These are phyloP conservation scores for Popillia japonica DNA, from an alignment of 1,140 invertebrate genomes.

Conservation along the genomic window DNA sequence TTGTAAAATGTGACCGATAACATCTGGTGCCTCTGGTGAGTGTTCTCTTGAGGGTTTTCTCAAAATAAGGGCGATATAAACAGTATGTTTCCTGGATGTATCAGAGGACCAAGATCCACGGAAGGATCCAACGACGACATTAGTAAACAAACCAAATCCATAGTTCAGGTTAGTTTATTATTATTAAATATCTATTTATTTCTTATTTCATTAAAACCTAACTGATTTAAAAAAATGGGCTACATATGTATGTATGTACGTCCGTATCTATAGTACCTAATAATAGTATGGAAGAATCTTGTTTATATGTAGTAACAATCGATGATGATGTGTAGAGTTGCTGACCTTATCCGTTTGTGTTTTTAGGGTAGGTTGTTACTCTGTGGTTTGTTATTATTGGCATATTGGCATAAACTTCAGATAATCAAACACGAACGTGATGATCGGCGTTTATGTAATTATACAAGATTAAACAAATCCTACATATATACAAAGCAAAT, in stretches of 20 bases:
- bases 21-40: conserved; percentile 26
- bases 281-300: too few relatives aligned
- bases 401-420: not conserved
- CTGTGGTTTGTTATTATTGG: not conserved
- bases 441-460: not conserved
- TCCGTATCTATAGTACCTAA: too few relatives aligned
- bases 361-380: not conserved
- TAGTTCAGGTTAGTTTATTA: conserved; percentile 64
- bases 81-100: conserved; percentile 67
- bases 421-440: not conserved
- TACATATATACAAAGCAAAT: not conserved
- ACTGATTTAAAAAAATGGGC: too few relatives aligned
- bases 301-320: too few relatives aligned
- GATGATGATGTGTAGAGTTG: too few relatives aligned
- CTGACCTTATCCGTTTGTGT: too few relatives aligned
- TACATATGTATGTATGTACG: too few relatives aligned
- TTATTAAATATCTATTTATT: too few relatives aligned
- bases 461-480: not conserved
- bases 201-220: too few relatives aligned
- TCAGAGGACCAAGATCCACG: conserved; percentile 63
- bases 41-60: conserved; percentile 4
- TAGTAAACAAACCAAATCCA: conserved; percentile 67
- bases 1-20: conserved; percentile 27
- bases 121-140: conserved; percentile 68
- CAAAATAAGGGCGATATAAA: conserved; percentile 7